Evolutionary conservation across 1,140 invertebrate species (phyloP).

Genomic region (Drosophila arawakana): DNA sequence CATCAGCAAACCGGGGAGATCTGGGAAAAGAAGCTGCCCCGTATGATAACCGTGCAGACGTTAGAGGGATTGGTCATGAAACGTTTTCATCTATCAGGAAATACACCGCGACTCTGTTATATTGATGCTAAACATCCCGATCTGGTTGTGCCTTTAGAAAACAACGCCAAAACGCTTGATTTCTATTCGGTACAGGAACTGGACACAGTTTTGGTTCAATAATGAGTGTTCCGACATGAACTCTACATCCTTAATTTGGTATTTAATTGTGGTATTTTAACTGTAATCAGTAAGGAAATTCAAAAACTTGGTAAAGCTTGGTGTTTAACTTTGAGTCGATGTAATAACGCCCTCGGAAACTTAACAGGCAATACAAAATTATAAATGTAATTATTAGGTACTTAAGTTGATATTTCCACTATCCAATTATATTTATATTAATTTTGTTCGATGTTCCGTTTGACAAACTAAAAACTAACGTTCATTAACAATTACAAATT

Average conservation of each 20-base stretch:
- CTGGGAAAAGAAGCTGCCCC: constrained; percentile 89
- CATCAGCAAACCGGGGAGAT: constrained; percentile 86
- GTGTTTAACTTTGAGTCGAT: constrained; percentile 17
- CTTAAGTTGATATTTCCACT: constrained; percentile 52
- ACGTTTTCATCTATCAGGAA: constrained; percentile 58
- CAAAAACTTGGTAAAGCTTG: constrained; percentile 27
- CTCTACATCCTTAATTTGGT: constrained; percentile 23
- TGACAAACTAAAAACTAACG: constrained; percentile 45
- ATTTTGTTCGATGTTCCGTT: constrained; percentile 54
- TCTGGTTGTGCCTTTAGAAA: constrained; percentile 90
- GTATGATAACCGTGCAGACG: constrained; percentile 93
- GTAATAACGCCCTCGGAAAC: constrained; percentile 13
- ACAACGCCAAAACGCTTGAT: constrained; percentile 91
- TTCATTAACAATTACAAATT: constrained; percentile 25
- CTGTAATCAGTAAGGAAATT: constrained; percentile 29
- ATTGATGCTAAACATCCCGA: constrained; percentile 87
- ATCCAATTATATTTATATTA: constrained; percentile 43
- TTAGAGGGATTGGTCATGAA: constrained; percentile 85
- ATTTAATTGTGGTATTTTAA: constrained; percentile 61
- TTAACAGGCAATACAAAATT: constrained; percentile 53
- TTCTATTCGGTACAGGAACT: constrained; percentile 94
- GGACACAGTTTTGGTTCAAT: constrained; percentile 89
- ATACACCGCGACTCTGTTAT: constrained; percentile 85
- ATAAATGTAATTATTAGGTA: constrained; percentile 46
- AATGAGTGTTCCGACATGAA: neutral